These are phyloP conservation scores for Axea sp. DNA, from an alignment of 2,888 invertebrate species.

Conservation along the genomic window DNA sequence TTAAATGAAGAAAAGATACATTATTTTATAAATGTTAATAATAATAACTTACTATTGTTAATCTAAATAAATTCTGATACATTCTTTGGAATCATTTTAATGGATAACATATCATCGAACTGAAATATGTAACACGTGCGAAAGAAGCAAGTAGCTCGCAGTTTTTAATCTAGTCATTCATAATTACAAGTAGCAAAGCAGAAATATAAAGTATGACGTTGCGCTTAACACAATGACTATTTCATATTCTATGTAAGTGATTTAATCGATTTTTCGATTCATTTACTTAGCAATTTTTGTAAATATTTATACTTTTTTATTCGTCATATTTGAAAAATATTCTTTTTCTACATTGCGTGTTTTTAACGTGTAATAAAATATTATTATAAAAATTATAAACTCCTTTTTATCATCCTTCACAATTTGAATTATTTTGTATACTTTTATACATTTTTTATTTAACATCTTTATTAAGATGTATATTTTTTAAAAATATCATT, in stretches of 20 bases:
- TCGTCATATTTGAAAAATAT: constrained; percentile 5
- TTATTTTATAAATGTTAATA: no score
- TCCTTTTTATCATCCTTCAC: no score
- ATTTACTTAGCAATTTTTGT: constrained; percentile 36
- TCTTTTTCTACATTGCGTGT: constrained; percentile 45
- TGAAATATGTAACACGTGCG: constrained; percentile 15
- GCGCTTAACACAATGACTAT: constrained; percentile 19
- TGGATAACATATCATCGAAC: constrained; percentile 45
- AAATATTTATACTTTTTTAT: constrained; percentile 46
- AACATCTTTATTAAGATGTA: no score
- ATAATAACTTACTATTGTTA: no score
- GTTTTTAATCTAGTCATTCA: constrained; percentile 41
- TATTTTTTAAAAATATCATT: no score
- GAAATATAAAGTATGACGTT: constrained; percentile 18
- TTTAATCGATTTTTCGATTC: constrained; percentile 13
- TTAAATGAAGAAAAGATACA: no score
- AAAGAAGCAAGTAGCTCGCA: constrained; percentile 22
- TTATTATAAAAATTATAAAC: constrained; percentile 24
- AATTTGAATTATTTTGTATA: no score
- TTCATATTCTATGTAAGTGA: constrained; percentile 29
- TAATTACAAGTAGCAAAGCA: constrained; percentile 18
- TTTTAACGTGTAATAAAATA: constrained; percentile 45
- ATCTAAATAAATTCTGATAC: no score
- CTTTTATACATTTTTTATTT: no score
- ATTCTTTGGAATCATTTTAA: constrained; percentile 42